Evolutionary conservation across 2,888 invertebrate genomes (phyloP), one percentile per base, ranked within the genome.

Genomic region (Rotaria macrura): DNA sequence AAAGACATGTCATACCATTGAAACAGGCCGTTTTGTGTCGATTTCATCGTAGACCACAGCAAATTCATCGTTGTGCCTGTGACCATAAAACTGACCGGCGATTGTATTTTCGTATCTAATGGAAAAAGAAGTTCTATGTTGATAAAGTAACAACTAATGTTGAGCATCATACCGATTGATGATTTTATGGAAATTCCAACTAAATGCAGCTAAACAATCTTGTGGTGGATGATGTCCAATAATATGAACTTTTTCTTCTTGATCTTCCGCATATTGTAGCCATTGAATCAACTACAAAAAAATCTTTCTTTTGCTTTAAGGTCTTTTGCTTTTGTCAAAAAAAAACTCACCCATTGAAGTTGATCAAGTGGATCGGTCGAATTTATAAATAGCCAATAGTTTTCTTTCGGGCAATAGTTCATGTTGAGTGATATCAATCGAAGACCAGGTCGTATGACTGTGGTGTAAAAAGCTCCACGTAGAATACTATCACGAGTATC

Each of bases 61-160:
- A 90, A 96, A 95, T 91, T 96, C 95, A 91, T 96, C 96, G 89
- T 92, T 95, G 92, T 97, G 96, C 5, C 96, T 96, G 89, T 96
- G 96, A 0, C 96, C 95, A 89, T 94, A 94, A 90, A 95, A 95
- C 89, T 95, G 94, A 0, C 93, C 95, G 0, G 92, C 92, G 85
- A 96, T 94, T 43, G 93, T 94, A 43, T 85, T 83, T 85, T 83
- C 85, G 85, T 57, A 90, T 89, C 91, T 88, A 57, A 54, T 6
- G 54, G 49, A 17, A 49, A 49, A 47, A 47, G 47, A 14, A 12
- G 9, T 47, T 14, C 14, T 14, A 14, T 49, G 0, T 17, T 12
- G 17, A 49, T 4, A 49, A 17, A 14, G 17, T 49, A 49, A 49
- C 9, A 17, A 49, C 3, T 49, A 9, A 12, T 49, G 14, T 49